Percentiles rank a stretch among this genome's conserved stretches.
Conservation (phyloP, 1,140 invertebrate genomes). For the Drosophila teissieri region DNA sequence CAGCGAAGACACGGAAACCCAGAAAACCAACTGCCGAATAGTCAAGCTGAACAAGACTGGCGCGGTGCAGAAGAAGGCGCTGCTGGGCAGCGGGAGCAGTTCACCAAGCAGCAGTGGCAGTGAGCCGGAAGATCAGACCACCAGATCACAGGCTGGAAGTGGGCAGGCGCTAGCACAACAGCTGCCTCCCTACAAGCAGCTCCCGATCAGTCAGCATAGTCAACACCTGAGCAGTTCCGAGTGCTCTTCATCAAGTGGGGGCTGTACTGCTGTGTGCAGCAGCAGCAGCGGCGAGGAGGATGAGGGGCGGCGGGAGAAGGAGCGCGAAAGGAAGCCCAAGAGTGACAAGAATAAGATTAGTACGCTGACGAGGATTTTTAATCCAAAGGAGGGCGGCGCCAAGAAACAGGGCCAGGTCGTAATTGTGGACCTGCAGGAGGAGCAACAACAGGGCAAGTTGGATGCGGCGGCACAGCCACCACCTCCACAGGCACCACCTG, state of each 20-base stretch:
- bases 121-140: constrained; percentile 22
- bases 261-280: constrained; percentile 49
- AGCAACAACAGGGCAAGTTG: constrained; percentile 61
- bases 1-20: constrained; percentile 52
- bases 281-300: constrained; percentile 66
- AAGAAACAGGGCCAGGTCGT: constrained; percentile 85
- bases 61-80: constrained; percentile 10
- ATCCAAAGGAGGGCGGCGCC: constrained; percentile 86
- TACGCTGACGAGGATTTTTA: constrained; percentile 89
- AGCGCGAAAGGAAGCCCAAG: constrained; percentile 59
- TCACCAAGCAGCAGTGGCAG: constrained; percentile 30
- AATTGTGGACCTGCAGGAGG: constrained; percentile 79
- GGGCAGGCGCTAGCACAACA: constrained; percentile 21
- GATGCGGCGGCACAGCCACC: constrained; percentile 21
- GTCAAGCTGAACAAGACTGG: constrained; percentile 50
- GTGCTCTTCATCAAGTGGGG: constrained; percentile 47
- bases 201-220: constrained; percentile 25
- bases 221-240: constrained; percentile 61
- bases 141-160: constrained; percentile 13
- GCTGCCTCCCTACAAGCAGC: constrained; percentile 18
- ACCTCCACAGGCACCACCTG: constrained; percentile 14
- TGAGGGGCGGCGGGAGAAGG: constrained; percentile 46
- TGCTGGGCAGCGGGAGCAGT: constrained; percentile 30
- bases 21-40: constrained; percentile 27
- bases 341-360: constrained; percentile 89